Evolutionary conservation across 1,140 invertebrate genomes (phyloP).

Genomic region (Triops cancriformis): DNA sequence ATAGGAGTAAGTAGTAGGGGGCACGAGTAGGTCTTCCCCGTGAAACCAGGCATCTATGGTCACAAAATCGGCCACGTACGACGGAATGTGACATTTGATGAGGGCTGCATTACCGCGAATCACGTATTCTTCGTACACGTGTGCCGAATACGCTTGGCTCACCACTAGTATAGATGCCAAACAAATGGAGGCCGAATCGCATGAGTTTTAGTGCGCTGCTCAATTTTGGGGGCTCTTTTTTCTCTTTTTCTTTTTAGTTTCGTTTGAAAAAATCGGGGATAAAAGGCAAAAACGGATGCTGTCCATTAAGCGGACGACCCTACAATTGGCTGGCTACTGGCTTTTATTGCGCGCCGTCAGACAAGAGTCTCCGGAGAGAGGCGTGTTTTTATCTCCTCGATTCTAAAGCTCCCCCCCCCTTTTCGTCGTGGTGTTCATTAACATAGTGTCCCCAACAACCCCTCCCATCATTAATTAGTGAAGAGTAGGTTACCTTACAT

Average conservation of each 20-base stretch:
- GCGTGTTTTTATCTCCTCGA: background rate
- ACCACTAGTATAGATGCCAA: constrained; percentile 1
- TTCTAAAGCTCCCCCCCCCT: background rate
- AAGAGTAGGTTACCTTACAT: constrained; percentile 1
- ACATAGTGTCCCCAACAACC: background rate
- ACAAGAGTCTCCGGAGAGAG: background rate
- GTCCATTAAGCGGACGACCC: background rate
- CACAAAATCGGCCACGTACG: constrained; percentile 84
- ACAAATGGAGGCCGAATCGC: too few relatives aligned
- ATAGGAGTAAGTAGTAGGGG: constrained; percentile 51
- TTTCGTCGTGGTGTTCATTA: background rate
- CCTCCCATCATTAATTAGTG: constrained; percentile 9
- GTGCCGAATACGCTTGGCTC: constrained; percentile 38
- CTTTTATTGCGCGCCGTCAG: background rate
- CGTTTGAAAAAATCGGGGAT: background rate
- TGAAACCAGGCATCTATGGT: constrained; percentile 80
- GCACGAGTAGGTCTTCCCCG: constrained; percentile 52
- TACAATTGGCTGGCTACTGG: background rate
- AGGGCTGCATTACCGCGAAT: constrained; percentile 88
- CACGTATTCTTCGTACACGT: constrained; percentile 74
- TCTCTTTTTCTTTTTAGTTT: background rate
- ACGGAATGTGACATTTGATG: constrained; percentile 84
- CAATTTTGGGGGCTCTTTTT: background rate
- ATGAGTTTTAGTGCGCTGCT: background rate
- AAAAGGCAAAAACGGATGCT: background rate